These are phyloP conservation scores for Peromyscus leucopus DNA, from an alignment of 2,113 vertebrate species.

Conservation along the genomic window DNA sequence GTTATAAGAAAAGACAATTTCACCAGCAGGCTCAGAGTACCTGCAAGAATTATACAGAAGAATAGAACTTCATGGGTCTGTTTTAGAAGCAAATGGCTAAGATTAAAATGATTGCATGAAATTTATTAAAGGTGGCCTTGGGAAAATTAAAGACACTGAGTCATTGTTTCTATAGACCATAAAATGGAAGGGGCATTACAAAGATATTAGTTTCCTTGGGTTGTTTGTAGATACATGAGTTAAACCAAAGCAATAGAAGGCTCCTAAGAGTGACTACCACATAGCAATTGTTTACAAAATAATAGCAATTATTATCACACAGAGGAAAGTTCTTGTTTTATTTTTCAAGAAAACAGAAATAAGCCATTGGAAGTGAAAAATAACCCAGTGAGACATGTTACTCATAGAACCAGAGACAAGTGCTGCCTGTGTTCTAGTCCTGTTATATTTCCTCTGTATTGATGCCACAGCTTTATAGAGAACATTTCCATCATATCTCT, in stretches of 20 bases:
- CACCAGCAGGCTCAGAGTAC: not conserved
- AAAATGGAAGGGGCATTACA: not conserved
- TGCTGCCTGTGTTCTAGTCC: not conserved
- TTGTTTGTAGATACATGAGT: not conserved
- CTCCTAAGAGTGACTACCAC: not conserved
- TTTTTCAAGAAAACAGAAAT: slow-evolving; percentile 52
- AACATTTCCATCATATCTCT: not conserved
- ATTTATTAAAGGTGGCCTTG: not conserved
- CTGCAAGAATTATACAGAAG: not conserved
- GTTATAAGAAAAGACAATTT: not conserved
- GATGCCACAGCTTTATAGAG: not conserved
- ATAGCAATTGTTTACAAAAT: slow-evolving; percentile 18
- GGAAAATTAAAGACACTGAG: not conserved
- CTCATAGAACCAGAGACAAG: not conserved
- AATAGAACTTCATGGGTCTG: not conserved
- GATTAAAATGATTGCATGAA: slow-evolving; percentile 13
- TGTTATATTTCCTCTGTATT: not conserved
- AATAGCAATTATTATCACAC: not conserved
- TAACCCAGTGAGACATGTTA: not conserved
- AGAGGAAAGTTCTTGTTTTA: not conserved
- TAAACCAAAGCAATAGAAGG: not conserved
- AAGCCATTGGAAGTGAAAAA: slow-evolving; percentile 8
- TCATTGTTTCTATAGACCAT: not conserved
- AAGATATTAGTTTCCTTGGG: not conserved
- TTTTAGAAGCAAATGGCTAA: not conserved